These are phyloP conservation scores for Lithophane leautieri DNA, from an alignment of 2,888 invertebrate genomes.

Conservation along the genomic window DNA sequence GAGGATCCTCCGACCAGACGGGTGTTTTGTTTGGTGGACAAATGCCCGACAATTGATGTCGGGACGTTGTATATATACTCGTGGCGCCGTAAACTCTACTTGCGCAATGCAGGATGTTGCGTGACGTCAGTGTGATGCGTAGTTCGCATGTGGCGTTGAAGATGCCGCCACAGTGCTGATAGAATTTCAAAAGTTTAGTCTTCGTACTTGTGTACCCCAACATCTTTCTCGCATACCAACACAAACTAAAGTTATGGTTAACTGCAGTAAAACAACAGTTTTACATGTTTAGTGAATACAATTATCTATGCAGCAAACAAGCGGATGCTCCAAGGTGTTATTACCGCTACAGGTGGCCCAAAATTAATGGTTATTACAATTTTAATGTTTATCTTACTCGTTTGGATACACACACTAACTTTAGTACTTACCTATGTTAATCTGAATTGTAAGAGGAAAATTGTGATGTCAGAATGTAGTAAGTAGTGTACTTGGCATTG, in stretches of 20 bases:
- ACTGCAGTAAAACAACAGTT: conserved; percentile 22
- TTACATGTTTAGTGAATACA: conserved; percentile 27
- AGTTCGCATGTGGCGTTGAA: too few relatives aligned
- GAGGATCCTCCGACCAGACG: too few relatives aligned
- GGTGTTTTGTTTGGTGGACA: too few relatives aligned
- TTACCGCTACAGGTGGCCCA: conserved; percentile 26
- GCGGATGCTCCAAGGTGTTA: conserved; percentile 23
- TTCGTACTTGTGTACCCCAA: too few relatives aligned
- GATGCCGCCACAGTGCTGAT: not conserved
- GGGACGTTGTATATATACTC: too few relatives aligned
- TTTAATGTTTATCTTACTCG: conserved; percentile 24
- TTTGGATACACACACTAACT: conserved; percentile 11
- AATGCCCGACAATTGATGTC: too few relatives aligned
- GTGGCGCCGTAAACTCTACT: too few relatives aligned
- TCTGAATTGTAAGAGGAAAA: conserved; percentile 41
- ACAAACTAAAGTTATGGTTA: not conserved
- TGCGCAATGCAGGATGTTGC: too few relatives aligned
- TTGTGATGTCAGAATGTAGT: conserved; percentile 3
- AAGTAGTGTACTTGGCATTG: conserved; percentile 31
- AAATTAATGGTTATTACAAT: conserved; percentile 42
- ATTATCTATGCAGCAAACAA: conserved; percentile 35
- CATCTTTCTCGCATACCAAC: not conserved
- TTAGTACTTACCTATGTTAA: not conserved
- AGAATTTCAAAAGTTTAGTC: not conserved
- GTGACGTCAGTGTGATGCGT: too few relatives aligned